A percentile compares a stretch with the other conserved stretches of the same genome.
These are phyloP conservation scores for Anastrepha obliqua DNA, from an alignment of 1,140 invertebrate species.

Conservation along the genomic window DNA sequence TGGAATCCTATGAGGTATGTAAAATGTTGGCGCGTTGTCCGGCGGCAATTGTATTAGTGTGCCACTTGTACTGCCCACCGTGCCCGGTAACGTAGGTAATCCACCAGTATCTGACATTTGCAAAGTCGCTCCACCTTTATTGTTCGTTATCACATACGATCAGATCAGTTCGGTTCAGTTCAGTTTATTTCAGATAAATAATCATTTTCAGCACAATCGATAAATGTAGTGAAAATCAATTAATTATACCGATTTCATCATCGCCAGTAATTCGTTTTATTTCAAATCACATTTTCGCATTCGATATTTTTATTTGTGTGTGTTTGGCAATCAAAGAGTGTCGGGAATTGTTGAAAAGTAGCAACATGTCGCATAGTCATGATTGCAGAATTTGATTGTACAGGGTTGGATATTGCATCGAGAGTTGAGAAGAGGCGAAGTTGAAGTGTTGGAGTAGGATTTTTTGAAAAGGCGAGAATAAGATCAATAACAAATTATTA, in stretches of 20 bases:
- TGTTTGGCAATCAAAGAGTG: slow-evolving; percentile 25
- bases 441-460: slow-evolving; percentile 48
- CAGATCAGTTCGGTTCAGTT: not conserved
- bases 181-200: not conserved
- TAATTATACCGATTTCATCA: slow-evolving; percentile 3
- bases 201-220: slow-evolving; percentile 28
- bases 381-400: slow-evolving; percentile 31
- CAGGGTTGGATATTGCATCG: slow-evolving; percentile 19
- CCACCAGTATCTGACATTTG: slow-evolving; percentile 69
- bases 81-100: slow-evolving; percentile 62
- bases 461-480: slow-evolving; percentile 44
- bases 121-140: slow-evolving; percentile 64
- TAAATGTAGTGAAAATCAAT: slow-evolving; percentile 3
- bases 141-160: slow-evolving; percentile 5
- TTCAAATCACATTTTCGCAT: slow-evolving; percentile 32
- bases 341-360: slow-evolving; percentile 23
- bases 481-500: slow-evolving; percentile 36
- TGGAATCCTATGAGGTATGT: slow-evolving; percentile 70
- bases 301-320: slow-evolving; percentile 15
- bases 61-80: slow-evolving; percentile 62
- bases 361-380: slow-evolving; percentile 32
- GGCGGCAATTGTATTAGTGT: slow-evolving; percentile 67
- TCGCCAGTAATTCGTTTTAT: slow-evolving; percentile 49
- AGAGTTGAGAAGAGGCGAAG: slow-evolving; percentile 41
- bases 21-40: slow-evolving; percentile 64